Percentiles rank a stretch among this genome's conserved stretches.
These are phyloP conservation scores for Eilema caniola DNA, from an alignment of 2,888 invertebrate species.

Conservation along the genomic window DNA sequence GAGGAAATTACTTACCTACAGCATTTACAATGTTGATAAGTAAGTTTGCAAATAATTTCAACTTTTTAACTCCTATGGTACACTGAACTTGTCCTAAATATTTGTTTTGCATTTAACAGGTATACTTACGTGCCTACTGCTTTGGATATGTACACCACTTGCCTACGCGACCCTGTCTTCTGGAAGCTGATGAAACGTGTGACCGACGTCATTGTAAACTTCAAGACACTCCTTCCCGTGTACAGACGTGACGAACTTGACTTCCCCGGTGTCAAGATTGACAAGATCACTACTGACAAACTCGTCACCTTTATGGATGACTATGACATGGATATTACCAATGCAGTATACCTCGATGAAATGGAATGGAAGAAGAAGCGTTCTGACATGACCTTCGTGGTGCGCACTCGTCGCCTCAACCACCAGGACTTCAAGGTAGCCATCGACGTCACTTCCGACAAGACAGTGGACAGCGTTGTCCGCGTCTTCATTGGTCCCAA, in stretches of 20 bases:
- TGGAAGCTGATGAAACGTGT: slow-evolving; percentile 90
- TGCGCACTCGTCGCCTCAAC: slow-evolving; percentile 88
- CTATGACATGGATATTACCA: slow-evolving; percentile 89
- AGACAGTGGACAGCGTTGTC: slow-evolving; percentile 87
- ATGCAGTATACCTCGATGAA: slow-evolving; percentile 85
- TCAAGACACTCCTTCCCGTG: slow-evolving; percentile 86
- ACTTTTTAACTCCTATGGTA: neutral
- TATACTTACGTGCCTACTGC: slow-evolving; percentile 87
- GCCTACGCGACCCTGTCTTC: slow-evolving; percentile 91
- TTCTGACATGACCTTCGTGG: slow-evolving; percentile 81
- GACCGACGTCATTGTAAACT: slow-evolving; percentile 84
- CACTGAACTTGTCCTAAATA: neutral
- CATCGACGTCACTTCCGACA: slow-evolving; percentile 86
- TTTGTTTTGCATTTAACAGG: slow-evolving; percentile 52
- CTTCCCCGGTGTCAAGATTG: slow-evolving; percentile 89
- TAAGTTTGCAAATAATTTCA: slow-evolving; percentile 50
- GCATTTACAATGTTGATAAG: slow-evolving; percentile 76
- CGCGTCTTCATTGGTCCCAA: slow-evolving; percentile 91
- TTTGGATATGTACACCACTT: slow-evolving; percentile 88
- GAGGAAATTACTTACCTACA: slow-evolving; percentile 73
- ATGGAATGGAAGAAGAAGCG: slow-evolving; percentile 80
- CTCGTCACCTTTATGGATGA: slow-evolving; percentile 90
- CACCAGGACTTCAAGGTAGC: slow-evolving; percentile 89
- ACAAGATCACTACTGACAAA: slow-evolving; percentile 88
- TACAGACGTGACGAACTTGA: slow-evolving; percentile 88